Conservation (phyloP, 2,113 vertebrate species). For the Paradoxurus hermaphroditus region DNA sequence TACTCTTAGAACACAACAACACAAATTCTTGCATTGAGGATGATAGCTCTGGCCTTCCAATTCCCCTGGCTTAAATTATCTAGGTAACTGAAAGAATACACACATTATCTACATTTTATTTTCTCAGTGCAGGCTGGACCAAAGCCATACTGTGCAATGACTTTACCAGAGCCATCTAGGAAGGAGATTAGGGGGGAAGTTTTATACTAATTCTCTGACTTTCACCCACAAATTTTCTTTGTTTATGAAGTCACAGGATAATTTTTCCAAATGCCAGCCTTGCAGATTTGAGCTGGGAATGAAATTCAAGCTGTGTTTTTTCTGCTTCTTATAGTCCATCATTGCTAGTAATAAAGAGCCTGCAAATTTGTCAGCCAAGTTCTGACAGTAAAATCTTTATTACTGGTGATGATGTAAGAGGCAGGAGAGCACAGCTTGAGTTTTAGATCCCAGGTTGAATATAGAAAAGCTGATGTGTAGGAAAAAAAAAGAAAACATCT, state of each 20-base stretch:
- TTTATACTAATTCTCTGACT: neutral
- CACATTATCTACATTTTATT: neutral
- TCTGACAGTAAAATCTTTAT: conserved; percentile 76
- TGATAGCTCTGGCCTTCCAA: neutral
- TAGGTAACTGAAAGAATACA: neutral
- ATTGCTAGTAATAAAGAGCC: conserved; percentile 53
- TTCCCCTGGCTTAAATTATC: neutral
- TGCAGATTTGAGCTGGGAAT: conserved; percentile 61
- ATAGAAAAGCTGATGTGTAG: conserved; percentile 52
- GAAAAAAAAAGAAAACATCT: neutral
- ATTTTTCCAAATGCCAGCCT: conserved; percentile 62
- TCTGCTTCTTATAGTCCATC: conserved; percentile 56
- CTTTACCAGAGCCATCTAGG: neutral
- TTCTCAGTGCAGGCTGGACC: neutral
- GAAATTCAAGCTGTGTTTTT: conserved; percentile 60
- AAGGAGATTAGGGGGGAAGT: neutral
- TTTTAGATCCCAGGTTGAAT: conserved; percentile 46
- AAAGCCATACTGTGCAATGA: neutral
- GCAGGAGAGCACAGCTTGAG: conserved; percentile 41
- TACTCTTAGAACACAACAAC: neutral
- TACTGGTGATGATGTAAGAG: conserved; percentile 64
- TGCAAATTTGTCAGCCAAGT: conserved; percentile 56
- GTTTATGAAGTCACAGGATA: conserved; percentile 59
- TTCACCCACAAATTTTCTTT: conserved; percentile 30
- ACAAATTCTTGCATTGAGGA: neutral